Conservation (phyloP, 2,888 invertebrate species). For the Listrodromus nycthemerus region DNA sequence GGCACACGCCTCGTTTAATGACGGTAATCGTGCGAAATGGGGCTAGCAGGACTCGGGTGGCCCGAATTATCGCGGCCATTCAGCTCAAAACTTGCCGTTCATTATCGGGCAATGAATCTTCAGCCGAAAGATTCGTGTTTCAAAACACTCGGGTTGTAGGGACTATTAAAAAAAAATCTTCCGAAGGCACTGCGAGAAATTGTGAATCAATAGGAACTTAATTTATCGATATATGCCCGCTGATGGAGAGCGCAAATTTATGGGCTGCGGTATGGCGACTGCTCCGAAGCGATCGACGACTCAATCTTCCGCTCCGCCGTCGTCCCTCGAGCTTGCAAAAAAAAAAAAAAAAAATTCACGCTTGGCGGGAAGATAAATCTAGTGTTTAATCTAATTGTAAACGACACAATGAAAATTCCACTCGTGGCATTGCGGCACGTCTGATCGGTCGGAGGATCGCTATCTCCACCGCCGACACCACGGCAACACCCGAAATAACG, state of each 20-base stretch:
- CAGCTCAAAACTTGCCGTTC: not conserved
- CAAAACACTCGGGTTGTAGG: not conserved
- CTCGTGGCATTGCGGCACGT: not conserved
- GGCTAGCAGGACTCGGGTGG: conserved; percentile 37
- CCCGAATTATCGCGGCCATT: conserved; percentile 15
- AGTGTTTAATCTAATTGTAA: conserved; percentile 12
- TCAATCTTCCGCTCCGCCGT: conserved; percentile 36
- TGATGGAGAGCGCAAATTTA: conserved; percentile 12
- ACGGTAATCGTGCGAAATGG: conserved; percentile 29
- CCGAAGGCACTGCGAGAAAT: conserved; percentile 3
- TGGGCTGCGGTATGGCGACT: conserved; percentile 1
- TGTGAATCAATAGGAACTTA: conserved; percentile 15
- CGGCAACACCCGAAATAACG: conserved; percentile 4
- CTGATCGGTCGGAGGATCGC: conserved; percentile 6
- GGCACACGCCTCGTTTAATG: conserved; percentile 22
- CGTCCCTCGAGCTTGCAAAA: not conserved
- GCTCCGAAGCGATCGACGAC: conserved; percentile 5
- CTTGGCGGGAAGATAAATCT: conserved; percentile 1
- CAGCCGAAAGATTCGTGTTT: not conserved
- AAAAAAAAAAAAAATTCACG: conserved; percentile 23
- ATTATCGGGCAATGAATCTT: conserved; percentile 1
- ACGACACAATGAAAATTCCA: not conserved
- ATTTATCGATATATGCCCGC: conserved; percentile 27
- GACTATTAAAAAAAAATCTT: not conserved
- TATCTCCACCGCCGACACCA: conserved; percentile 9